Base-by-base conservation (phyloP, 2,888 invertebrate species). In the Aelia acuminata region DNA sequence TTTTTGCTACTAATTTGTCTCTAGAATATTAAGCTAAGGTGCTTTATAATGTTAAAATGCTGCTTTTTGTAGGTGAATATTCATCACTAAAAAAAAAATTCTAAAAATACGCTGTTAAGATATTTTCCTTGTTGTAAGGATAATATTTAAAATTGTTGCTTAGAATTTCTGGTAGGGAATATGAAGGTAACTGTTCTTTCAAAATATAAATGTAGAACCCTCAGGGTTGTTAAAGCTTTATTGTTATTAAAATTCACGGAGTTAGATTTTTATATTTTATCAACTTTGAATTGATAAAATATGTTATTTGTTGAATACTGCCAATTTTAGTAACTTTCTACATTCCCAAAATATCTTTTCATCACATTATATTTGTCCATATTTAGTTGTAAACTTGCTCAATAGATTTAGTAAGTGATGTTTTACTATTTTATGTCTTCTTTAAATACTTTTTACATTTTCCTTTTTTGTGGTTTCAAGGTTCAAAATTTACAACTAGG, bases 11-110 rank as follows among this genome's bases (percentile, higher is more conserved):
- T 20, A 7, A 35, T 70, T 80, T 80, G 20, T 39, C n/a, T 43
- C 43, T 80, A 80, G 75, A 80, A 80, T 80, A 43, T 80, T 43
- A 43, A 80, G 43, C 22, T 80, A 80, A 80, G 43, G 80, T 80
- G 43, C 80, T 80, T 80, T 43, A n/a, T 43, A n/a, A 35, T 43
- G 22, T 43, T 80, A n/a, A 43, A 80, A 43, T 43, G 43, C n/a
- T 43, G 43, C 10, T 43, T 43, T 43, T 43, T 80, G 39, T 75
- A 63, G 63, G 31, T 63, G 63, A 7, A 18, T 70, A 26, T 70
- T 70, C 31, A 70, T 8, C 18, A 26, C 35, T 70, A 13, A 57
- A 57, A 57, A 57, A 57, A 57, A 57, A 26, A 26, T 57, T 13
- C 15, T 3, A 26, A 57, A 57, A 57, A 5, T 13, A n/a, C 26